Evolutionary conservation across 2,113 vertebrate genomes (phyloP).

Genomic region (Periophthalmodon schlosseri): DNA sequence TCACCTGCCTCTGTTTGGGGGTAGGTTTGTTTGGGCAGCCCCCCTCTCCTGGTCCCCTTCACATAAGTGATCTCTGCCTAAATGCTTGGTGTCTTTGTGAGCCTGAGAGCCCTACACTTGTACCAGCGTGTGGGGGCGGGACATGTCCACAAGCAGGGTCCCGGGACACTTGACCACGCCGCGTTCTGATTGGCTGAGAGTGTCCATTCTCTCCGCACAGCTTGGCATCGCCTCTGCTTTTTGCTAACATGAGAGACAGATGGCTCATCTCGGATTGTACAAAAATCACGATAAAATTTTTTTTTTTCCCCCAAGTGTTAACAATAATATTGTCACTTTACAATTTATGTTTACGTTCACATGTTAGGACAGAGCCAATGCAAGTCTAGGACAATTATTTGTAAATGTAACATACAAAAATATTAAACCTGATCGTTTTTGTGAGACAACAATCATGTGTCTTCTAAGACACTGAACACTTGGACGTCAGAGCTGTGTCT

Average conservation of each 20-base stretch:
- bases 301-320: no score
- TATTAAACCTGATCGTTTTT: no score
- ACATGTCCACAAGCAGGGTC: not conserved
- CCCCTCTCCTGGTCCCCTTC: not conserved
- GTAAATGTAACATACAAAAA: no score
- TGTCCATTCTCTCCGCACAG: not conserved
- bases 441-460: no score
- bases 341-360: no score
- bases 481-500: no score
- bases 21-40: not conserved
- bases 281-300: not conserved
- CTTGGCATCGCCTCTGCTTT: not conserved
- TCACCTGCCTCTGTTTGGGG: not conserved
- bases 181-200: not conserved
- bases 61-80: not conserved
- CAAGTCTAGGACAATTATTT: no score
- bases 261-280: not conserved
- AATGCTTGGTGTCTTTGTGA: not conserved
- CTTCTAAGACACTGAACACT: no score
- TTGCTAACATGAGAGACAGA: not conserved
- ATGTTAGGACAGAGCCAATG: no score
- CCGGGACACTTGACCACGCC: constrained; percentile 4
- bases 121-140: not conserved
- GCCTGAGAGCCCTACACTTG: not conserved
- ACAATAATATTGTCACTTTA: no score